Conservation (phyloP, 53 echinoderm and acorn worm genomes). For the Glandiceps talaboti region DNA sequence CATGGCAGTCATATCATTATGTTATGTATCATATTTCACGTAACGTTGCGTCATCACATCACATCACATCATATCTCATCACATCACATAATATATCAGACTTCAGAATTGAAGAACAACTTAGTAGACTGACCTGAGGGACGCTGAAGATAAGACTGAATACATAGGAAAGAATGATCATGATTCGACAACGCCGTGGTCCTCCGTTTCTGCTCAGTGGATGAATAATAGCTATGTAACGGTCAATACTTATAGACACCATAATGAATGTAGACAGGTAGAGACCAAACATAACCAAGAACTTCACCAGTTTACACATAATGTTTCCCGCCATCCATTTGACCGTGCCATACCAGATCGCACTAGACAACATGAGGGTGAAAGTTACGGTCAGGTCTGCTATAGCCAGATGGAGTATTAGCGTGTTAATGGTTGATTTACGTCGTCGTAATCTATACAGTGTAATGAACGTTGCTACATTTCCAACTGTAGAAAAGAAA, state of each 20-base stretch:
- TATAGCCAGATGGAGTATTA: slow-evolving; percentile 78
- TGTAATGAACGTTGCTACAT: slow-evolving; percentile 73
- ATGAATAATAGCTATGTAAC: slow-evolving; percentile 69
- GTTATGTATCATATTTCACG: too few relatives aligned
- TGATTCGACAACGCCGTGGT: slow-evolving; percentile 42
- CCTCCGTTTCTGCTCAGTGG: slow-evolving; percentile 61
- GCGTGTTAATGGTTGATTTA: slow-evolving; percentile 79
- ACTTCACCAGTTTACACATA: slow-evolving; percentile 69
- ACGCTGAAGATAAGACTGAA: slow-evolving; percentile 68
- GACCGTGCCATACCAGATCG: slow-evolving; percentile 65
- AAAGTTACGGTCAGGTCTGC: slow-evolving; percentile 83
- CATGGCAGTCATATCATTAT: too few relatives aligned
- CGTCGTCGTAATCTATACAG: slow-evolving; percentile 57
- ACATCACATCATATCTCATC: too few relatives aligned
- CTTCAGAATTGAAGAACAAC: neutral
- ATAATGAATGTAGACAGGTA: slow-evolving; percentile 89
- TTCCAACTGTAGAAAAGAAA: slow-evolving; percentile 75
- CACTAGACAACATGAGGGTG: slow-evolving; percentile 68
- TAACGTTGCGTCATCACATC: too few relatives aligned
- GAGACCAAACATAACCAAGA: slow-evolving; percentile 83
- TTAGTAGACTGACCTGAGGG: slow-evolving; percentile 59
- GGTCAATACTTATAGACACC: slow-evolving; percentile 85
- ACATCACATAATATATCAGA: too few relatives aligned
- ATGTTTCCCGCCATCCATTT: slow-evolving; percentile 71
- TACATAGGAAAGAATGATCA: slow-evolving; percentile 64